Conservation (phyloP, 1,140 invertebrate species). For the Caenorhabditis brenneri region DNA sequence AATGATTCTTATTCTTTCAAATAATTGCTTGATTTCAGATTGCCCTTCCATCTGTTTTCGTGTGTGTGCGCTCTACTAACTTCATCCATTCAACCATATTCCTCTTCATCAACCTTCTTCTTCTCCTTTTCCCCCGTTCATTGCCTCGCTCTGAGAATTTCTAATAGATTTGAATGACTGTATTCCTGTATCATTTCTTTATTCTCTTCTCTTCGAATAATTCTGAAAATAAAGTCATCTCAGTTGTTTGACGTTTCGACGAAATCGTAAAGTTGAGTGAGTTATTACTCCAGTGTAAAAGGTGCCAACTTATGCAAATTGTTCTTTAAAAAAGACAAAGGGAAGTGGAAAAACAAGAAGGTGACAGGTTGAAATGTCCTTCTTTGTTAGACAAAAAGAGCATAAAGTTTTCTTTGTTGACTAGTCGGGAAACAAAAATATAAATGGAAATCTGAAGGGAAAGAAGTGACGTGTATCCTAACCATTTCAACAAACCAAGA, state of each 20-base stretch:
- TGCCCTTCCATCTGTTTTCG: background rate
- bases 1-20: too few relatives aligned
- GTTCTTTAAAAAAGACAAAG: background rate
- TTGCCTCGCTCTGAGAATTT: background rate
- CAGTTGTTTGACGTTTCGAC: constrained; percentile 25
- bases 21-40: too few relatives aligned
- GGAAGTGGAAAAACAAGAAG: background rate
- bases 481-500: too few relatives aligned
- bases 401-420: too few relatives aligned
- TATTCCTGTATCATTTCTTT: background rate
- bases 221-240: constrained; percentile 29
- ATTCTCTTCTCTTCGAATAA: too few relatives aligned
- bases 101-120: background rate
- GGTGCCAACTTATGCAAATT: constrained; percentile 15
- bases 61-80: background rate
- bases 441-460: too few relatives aligned
- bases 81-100: too few relatives aligned
- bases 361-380: background rate
- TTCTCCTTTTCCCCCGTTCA: background rate
- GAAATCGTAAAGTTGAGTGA: background rate
- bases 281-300: background rate
- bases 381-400: background rate
- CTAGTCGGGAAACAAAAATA: too few relatives aligned
- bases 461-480: too few relatives aligned
- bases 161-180: constrained; percentile 5